phyloP scores from a whole-genome alignment of 1,140 invertebrate genomes.

The Drosophila lini region DNA sequence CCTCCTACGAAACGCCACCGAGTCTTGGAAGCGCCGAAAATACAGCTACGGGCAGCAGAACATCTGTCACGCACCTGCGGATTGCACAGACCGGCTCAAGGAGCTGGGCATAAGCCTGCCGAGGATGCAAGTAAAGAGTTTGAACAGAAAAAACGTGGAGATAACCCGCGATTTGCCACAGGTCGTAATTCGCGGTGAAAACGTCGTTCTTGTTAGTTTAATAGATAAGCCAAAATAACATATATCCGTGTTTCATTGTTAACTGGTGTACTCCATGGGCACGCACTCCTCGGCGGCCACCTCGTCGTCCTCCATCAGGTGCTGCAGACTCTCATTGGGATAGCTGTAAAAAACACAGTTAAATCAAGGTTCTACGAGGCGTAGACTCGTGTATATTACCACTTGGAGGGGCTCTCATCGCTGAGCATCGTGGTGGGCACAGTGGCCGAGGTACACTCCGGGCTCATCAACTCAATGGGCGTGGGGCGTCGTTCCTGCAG shows the following conservation, averaged over 20 bases:
- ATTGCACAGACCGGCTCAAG: slow-evolving; percentile 50
- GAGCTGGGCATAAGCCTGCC: slow-evolving; percentile 83
- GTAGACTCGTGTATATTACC: slow-evolving; percentile 32
- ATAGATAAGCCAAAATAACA: slow-evolving; percentile 37
- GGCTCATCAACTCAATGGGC: slow-evolving; percentile 90
- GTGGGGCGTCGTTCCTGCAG: slow-evolving; percentile 92
- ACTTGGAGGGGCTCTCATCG: slow-evolving; percentile 87
- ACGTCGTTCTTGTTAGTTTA: slow-evolving; percentile 86
- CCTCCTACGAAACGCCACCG: slow-evolving; percentile 93
- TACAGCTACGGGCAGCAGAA: slow-evolving; percentile 71
- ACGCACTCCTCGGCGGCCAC: slow-evolving; percentile 89
- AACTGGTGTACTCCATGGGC: slow-evolving; percentile 86
- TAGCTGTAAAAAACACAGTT: slow-evolving; percentile 86
- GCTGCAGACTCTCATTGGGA: slow-evolving; percentile 87
- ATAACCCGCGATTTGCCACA: slow-evolving; percentile 91
- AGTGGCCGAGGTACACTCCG: slow-evolving; percentile 93
- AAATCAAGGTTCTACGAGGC: background rate
- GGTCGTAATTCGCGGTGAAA: slow-evolving; percentile 93
- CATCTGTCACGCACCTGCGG: slow-evolving; percentile 35
- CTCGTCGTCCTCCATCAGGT: slow-evolving; percentile 88
- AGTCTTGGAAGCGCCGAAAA: slow-evolving; percentile 90
- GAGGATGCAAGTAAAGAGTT: slow-evolving; percentile 85
- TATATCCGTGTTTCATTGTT: slow-evolving; percentile 21
- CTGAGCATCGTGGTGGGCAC: slow-evolving; percentile 97
- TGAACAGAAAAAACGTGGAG: slow-evolving; percentile 87